These are phyloP conservation scores for Porites australiensis DNA, from an alignment of 64 coral and sea anemone genomes.

Conservation along the genomic window DNA sequence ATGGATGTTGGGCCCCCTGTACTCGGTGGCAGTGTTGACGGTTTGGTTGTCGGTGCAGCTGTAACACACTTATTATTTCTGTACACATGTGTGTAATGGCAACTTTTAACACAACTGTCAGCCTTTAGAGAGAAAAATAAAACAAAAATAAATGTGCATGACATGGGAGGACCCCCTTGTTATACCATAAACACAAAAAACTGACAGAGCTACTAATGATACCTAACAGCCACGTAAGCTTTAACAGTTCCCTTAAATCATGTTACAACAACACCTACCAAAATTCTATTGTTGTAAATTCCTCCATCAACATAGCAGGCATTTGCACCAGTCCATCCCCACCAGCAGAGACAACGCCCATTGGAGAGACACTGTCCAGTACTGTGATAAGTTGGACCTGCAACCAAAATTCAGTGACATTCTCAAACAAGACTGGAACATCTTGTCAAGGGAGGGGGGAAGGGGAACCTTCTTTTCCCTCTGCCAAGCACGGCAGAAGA, in stretches of 20 bases:
- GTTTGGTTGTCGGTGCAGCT: background rate
- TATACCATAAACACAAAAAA: too few species aligned
- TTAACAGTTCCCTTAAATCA: too few species aligned
- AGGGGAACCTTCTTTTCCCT: too few species aligned
- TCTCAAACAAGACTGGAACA: background rate
- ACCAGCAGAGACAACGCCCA: constrained; percentile 75
- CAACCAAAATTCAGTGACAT: background rate
- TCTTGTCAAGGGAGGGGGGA: too few species aligned
- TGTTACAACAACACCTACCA: background rate
- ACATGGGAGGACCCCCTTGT: too few species aligned
- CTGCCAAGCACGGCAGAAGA: too few species aligned
- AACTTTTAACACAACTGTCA: constrained; percentile 45
- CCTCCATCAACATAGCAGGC: constrained; percentile 65
- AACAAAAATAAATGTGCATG: too few species aligned
- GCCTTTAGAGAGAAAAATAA: constrained; percentile 40
- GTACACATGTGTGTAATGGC: constrained; percentile 70
- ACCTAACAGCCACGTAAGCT: too few species aligned
- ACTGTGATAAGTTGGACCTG: constrained; percentile 15
- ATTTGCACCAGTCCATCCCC: constrained; percentile 71
- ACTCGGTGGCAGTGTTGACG: background rate
- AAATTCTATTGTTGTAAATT: constrained; percentile 64
- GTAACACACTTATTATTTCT: constrained; percentile 23
- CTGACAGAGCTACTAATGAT: too few species aligned
- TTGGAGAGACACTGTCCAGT: constrained; percentile 58
- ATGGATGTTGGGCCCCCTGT: background rate